These are phyloP conservation scores for Scotopteryx bipunctaria DNA, from an alignment of 2,888 invertebrate species.

Conservation along the genomic window DNA sequence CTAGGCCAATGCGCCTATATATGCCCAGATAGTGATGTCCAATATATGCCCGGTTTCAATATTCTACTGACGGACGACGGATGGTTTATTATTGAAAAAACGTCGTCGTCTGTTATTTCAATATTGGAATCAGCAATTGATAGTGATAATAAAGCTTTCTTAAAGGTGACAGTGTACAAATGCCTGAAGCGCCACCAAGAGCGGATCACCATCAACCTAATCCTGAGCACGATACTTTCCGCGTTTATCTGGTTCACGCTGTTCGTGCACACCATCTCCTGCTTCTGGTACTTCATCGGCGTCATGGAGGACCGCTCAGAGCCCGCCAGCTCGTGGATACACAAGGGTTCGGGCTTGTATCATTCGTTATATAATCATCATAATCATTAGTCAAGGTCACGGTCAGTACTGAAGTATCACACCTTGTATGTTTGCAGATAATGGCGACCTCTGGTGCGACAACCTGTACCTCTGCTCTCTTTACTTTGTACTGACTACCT, in stretches of 20 bases:
- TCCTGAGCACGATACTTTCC: conserved; percentile 49
- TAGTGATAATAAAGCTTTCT: not conserved
- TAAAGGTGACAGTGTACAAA: conserved; percentile 59
- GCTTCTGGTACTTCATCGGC: conserved; percentile 66
- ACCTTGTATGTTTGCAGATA: conserved; percentile 2
- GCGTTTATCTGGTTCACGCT: conserved; percentile 66
- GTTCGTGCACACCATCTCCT: conserved; percentile 58
- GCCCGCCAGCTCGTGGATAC: conserved; percentile 58
- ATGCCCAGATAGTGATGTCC: too few species aligned
- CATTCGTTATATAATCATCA: not conserved
- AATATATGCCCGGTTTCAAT: too few species aligned
- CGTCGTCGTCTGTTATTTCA: too few species aligned
- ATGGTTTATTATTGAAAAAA: too few species aligned
- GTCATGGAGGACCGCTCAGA: conserved; percentile 45
- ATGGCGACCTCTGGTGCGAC: conserved; percentile 49
- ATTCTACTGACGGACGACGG: too few species aligned
- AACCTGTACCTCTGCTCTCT: conserved; percentile 62
- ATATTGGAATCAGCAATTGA: too few species aligned
- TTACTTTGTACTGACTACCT: conserved; percentile 67
- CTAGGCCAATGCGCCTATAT: too few species aligned
- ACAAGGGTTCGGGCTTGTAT: conserved; percentile 42
- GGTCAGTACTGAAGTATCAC: too few species aligned
- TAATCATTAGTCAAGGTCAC: too few species aligned
- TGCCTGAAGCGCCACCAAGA: conserved; percentile 53
- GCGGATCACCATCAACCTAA: conserved; percentile 56